Base-by-base conservation (phyloP, 2,888 invertebrate species). In the Drosophila multiciliata region DNA sequence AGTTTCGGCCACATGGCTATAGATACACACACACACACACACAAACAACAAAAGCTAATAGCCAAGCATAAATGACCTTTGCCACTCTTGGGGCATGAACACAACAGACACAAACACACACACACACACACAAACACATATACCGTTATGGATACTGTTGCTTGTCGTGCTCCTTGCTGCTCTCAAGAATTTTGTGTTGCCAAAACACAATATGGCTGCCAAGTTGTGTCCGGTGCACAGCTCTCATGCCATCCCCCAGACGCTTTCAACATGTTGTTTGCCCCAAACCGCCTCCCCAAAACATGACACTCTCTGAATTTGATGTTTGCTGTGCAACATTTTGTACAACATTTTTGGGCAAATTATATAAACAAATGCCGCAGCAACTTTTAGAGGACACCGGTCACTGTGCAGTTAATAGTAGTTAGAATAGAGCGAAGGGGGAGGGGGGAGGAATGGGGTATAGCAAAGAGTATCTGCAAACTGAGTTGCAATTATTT, bases 291-390 rank as follows among this genome's bases (percentile, higher is more conserved):
- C 12, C 20, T 12, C 3, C 6, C 55, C 59, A 73, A 82, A 83
- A 84, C 84, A 78, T 75, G 71, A 69, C 80, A 72, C 72, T 66
- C 67, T 66, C 60, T 50, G 69, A 63, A 38, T 50, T 73, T 66
- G 61, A 62, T 63, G 68, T 55, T 86, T 70, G 64, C 59, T 62
- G 63, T 65, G 67, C 45, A 87, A 55, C 83, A 80, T 82, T 86
- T 85, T 90, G 73, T 70, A 75, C 67, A 88, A 80, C 76, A 88
- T 78, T 88, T 86, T 80, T 73, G 70, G 75, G 40, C 63, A 88
- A 86, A 90, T 86, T 88, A 86, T 83, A 83, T 75, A 83, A 88
- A 73, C 87, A 80, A 90, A 88, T 82, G 84, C 62, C 61, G 45
- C 35, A 52, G 75, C 45, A 59, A 65, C 36, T 58, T 78, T 55